Percentiles rank a stretch among this genome's conserved stretches.
Conservation (phyloP, 2,113 vertebrate genomes). For the Ciconia boyciana region DNA sequence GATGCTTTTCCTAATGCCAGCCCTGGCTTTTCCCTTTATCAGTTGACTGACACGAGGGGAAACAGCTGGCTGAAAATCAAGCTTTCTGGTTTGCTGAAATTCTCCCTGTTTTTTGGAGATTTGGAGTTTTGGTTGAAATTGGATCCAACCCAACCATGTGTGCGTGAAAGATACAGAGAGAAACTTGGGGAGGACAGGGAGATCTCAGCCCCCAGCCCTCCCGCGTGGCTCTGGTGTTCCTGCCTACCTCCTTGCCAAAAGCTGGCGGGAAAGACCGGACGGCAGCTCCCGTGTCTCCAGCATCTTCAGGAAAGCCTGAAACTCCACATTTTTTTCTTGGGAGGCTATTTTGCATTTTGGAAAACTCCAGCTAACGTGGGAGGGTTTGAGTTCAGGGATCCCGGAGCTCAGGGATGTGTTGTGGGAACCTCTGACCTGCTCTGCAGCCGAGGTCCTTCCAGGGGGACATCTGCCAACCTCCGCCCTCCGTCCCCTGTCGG, state of each 20-base stretch:
- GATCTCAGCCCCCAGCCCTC: background rate
- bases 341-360: background rate
- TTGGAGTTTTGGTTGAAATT: constrained; percentile 11
- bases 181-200: background rate
- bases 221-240: fast-evolving
- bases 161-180: background rate
- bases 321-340: fast-evolving
- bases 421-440: background rate
- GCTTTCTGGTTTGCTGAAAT: constrained; percentile 36
- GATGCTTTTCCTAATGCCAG: constrained; percentile 15
- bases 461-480: fast-evolving
- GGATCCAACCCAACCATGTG: constrained; percentile 20
- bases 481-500: fast-evolving
- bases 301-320: background rate
- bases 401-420: fast-evolving
- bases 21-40: constrained; percentile 39
- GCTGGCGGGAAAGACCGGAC: fast-evolving
- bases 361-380: background rate
- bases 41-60: constrained; percentile 29
- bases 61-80: constrained; percentile 42
- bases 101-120: constrained; percentile 8
- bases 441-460: background rate
- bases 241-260: background rate
- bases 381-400: background rate
- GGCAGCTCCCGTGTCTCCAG: fast-evolving